phyloP scores from a whole-genome alignment of 2,888 invertebrate species.

The Fragum fragum region DNA sequence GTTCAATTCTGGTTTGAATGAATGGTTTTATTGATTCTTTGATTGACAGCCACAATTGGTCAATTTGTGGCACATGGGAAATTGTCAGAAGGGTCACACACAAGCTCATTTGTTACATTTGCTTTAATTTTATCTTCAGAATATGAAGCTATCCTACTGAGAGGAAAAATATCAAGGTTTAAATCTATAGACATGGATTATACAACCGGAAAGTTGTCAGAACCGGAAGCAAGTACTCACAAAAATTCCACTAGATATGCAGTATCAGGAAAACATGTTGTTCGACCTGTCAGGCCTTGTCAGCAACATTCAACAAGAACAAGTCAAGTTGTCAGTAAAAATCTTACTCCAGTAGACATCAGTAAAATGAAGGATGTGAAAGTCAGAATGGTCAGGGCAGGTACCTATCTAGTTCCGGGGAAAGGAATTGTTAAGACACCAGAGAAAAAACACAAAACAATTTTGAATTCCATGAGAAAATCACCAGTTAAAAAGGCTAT shows the following conservation, averaged over 20 bases:
- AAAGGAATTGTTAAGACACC: slow-evolving; percentile 22
- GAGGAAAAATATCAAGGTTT: too few species aligned
- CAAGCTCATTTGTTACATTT: too few species aligned
- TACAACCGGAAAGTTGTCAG: not conserved
- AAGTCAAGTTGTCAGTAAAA: not conserved
- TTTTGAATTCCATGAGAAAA: slow-evolving; percentile 22
- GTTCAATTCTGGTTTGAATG: too few species aligned
- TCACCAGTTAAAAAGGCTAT: slow-evolving; percentile 23
- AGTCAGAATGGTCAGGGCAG: slow-evolving; percentile 15
- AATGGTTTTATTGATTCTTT: too few species aligned
- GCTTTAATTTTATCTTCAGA: too few species aligned
- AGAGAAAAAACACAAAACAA: slow-evolving; percentile 22
- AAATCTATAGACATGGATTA: not conserved
- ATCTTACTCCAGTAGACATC: not conserved
- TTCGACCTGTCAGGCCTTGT: not conserved
- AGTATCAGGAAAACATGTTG: not conserved
- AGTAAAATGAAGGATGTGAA: slow-evolving; percentile 17
- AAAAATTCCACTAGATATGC: not conserved
- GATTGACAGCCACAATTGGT: too few species aligned
- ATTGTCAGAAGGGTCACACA: too few species aligned
- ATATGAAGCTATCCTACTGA: too few species aligned
- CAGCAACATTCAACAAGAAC: not conserved
- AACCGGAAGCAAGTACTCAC: not conserved
- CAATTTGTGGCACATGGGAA: too few species aligned
- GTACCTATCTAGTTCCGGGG: slow-evolving; percentile 2